phyloP scores from a whole-genome alignment of 2,888 invertebrate genomes.

The Yponomeuta sedellus region DNA sequence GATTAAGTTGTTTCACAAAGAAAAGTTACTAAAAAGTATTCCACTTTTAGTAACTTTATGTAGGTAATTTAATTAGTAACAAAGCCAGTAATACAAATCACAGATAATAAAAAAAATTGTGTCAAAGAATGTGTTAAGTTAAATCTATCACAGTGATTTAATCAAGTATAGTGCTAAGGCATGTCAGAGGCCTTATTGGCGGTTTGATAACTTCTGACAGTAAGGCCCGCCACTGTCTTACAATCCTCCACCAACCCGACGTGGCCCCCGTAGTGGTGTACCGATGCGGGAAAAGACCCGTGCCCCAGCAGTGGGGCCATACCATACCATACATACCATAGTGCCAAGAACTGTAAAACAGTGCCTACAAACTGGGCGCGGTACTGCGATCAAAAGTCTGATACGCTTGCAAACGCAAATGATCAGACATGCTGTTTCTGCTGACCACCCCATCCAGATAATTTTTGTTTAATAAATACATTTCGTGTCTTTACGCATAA shows the following conservation, averaged over 20 bases:
- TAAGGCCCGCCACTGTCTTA: too few relatives aligned
- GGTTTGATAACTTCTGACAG: too few relatives aligned
- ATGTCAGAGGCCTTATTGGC: too few relatives aligned
- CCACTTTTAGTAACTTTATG: too few relatives aligned
- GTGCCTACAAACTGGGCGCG: neutral
- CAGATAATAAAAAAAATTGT: slow-evolving; percentile 1
- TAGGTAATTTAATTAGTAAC: too few relatives aligned
- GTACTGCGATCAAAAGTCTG: neutral
- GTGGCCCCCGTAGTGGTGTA: too few relatives aligned
- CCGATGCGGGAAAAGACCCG: too few relatives aligned
- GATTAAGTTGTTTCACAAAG: neutral
- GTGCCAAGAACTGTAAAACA: slow-evolving; percentile 14
- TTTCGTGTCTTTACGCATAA: neutral
- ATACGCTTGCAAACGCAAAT: neutral
- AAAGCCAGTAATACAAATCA: neutral
- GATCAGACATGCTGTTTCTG: neutral
- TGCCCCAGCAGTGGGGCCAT: too few relatives aligned
- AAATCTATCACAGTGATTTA: slow-evolving; percentile 26
- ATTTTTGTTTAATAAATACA: neutral
- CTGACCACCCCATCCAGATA: neutral
- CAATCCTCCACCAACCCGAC: too few relatives aligned
- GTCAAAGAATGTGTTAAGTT: slow-evolving; percentile 21
- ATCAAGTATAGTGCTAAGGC: slow-evolving; percentile 22
- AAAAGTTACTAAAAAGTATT: neutral
- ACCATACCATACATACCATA: too few relatives aligned